These are phyloP conservation scores for Leptopilina drosophilae DNA, from an alignment of 2,888 invertebrate genomes.

Conservation along the genomic window DNA sequence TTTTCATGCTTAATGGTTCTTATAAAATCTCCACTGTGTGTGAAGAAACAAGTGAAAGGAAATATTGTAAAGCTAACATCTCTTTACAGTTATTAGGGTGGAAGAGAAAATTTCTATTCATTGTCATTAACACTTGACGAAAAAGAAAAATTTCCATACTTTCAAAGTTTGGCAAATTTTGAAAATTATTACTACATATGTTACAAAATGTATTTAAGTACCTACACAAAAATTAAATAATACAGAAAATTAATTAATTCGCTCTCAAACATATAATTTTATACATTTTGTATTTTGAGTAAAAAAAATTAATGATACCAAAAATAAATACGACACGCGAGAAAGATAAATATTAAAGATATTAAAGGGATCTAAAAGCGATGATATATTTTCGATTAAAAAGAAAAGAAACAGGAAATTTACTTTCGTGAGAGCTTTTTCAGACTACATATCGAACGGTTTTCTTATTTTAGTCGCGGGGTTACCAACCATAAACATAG, in stretches of 20 bases:
- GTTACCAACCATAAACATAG: neutral
- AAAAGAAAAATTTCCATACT: too few relatives aligned
- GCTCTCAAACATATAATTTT: too few relatives aligned
- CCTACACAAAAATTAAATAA: too few relatives aligned
- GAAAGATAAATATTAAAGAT: neutral
- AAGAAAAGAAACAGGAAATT: neutral
- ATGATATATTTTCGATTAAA: neutral
- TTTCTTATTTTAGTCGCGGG: neutral
- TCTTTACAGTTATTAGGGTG: neutral
- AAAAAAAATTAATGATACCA: too few relatives aligned
- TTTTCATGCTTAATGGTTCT: slow-evolving; percentile 20
- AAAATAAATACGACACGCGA: slow-evolving; percentile 11
- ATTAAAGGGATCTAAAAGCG: neutral
- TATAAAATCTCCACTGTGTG: slow-evolving; percentile 8
- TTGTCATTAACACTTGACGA: too few relatives aligned
- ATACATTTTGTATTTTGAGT: too few relatives aligned
- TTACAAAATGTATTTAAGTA: too few relatives aligned
- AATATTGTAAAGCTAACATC: neutral
- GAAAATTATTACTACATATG: too few relatives aligned
- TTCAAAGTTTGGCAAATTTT: too few relatives aligned
- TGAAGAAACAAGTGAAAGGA: slow-evolving; percentile 12
- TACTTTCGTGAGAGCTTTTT: slow-evolving; percentile 2
- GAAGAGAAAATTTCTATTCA: too few relatives aligned
- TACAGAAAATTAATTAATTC: too few relatives aligned
- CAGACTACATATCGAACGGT: slow-evolving; percentile 17